Evolutionary conservation across 2,888 invertebrate species (phyloP), one percentile per base, ranked within the genome.

Genomic region (Petrolisthes manimaculis): DNA sequence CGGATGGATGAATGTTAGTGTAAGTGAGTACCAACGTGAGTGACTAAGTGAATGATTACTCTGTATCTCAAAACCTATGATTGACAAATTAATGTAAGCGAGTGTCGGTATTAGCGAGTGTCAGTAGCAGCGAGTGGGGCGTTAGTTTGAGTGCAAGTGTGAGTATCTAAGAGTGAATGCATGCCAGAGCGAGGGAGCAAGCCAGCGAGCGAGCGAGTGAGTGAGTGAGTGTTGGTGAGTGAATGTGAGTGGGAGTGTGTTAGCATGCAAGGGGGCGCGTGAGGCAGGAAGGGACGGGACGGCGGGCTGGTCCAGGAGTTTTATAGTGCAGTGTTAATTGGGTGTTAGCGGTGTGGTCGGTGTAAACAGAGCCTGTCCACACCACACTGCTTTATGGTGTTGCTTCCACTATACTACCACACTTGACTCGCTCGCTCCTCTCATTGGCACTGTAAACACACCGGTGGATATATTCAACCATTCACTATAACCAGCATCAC

Each of bases 201-300:
- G 83, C 14, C 71, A 56, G 81, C 18, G 81, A 61, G 69, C 14
- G 67, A 56, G 83, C 14, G 83, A 56, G 81, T 54, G 81, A 61
- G 81, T 4, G 61, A 14, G 81, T 37, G 77, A 9, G 74, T 74
- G 24, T 21, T 4, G 8, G 74, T 74, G 74, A 18, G 8, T 8
- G 8, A 24, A 21, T 18, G 18, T 61, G 1, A 14, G 61, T 61
- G 61, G 1, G 74, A 18, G n/a, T 74, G 74, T 74, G n/a, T n/a
- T 12, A 9, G 9, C 21, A 21, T n/a, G 74, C 21, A 21, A 18
- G 8, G 77, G 77, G 37, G 51, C 5, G 37, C 12, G 77, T 12
- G 77, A 77, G 37, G 55, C 2, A 80, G 77, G 77, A 8, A 14
- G 77, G 24, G 14, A n/a, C 14, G 53, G 79, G 14, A n/a, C 4